Percentiles rank a stretch among this genome's conserved stretches.
Evolutionary conservation across 92 coral and sea anemone genomes (phyloP).

Genomic region (Montipora capitata): DNA sequence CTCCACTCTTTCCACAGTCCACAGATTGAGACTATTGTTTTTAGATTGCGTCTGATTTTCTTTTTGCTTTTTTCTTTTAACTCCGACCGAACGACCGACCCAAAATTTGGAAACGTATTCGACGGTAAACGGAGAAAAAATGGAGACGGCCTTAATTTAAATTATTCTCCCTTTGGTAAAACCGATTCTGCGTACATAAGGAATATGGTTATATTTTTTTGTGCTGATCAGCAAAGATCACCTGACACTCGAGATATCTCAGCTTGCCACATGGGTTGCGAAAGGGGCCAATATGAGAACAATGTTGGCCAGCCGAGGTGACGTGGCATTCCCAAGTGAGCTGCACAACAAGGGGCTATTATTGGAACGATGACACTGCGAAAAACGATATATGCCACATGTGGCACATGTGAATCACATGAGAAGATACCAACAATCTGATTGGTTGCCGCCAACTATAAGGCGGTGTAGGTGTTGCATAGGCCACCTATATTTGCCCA

Average conservation of each 20-base stretch:
- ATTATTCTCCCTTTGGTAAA: no score
- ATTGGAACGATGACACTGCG: constrained; percentile 27
- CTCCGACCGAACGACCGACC: no score
- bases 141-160: no score
- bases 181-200: no score
- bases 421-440: not conserved
- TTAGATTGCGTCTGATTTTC: no score
- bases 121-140: no score
- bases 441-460: not conserved
- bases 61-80: no score
- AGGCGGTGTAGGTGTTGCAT: not conserved
- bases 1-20: no score
- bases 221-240: not conserved
- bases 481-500: constrained; percentile 9
- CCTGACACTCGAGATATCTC: not conserved
- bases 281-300: not conserved
- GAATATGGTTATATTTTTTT: no score
- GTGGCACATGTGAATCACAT: constrained; percentile 1
- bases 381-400: not conserved
- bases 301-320: not conserved
- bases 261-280: not conserved
- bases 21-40: no score
- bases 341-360: constrained; percentile 26
- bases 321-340: not conserved
- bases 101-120: no score